Evolutionary conservation across 1,140 invertebrate genomes (phyloP).

Genomic region (Atopsyche davidsoni): DNA sequence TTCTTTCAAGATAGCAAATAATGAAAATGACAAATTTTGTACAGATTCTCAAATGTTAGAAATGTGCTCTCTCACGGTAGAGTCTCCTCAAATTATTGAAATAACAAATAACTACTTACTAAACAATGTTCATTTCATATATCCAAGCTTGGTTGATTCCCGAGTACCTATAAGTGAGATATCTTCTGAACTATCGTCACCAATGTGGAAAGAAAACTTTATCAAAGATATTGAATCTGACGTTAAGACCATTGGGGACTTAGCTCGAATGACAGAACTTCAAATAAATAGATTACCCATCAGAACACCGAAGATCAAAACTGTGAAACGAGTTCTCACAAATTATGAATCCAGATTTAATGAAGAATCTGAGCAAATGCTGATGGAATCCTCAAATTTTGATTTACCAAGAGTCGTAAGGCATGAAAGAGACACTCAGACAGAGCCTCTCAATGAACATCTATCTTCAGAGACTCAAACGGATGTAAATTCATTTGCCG

Average conservation of each 20-base stretch:
- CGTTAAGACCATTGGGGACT: conserved; percentile 46
- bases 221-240: conserved; percentile 41
- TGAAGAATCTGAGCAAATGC: conserved; percentile 13
- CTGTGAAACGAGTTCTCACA: conserved; percentile 37
- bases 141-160: conserved; percentile 36
- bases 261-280: conserved; percentile 45
- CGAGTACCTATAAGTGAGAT: conserved; percentile 39
- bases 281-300: conserved; percentile 47
- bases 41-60: conserved; percentile 18
- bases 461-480: too few species aligned
- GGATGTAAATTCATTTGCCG: too few species aligned
- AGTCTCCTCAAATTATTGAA: conserved; percentile 33
- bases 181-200: conserved; percentile 38
- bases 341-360: conserved; percentile 33
- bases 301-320: conserved; percentile 41
- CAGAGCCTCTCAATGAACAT: too few species aligned
- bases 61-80: conserved; percentile 18
- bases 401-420: too few species aligned
- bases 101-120: conserved; percentile 38
- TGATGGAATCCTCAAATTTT: too few species aligned
- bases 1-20: background rate
- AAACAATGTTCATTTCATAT: conserved; percentile 40
- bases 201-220: conserved; percentile 37
- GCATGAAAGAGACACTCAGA: too few species aligned
- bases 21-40: background rate